Conservation (phyloP, 2,113 vertebrate species). For the Pteronura brasiliensis region DNA sequence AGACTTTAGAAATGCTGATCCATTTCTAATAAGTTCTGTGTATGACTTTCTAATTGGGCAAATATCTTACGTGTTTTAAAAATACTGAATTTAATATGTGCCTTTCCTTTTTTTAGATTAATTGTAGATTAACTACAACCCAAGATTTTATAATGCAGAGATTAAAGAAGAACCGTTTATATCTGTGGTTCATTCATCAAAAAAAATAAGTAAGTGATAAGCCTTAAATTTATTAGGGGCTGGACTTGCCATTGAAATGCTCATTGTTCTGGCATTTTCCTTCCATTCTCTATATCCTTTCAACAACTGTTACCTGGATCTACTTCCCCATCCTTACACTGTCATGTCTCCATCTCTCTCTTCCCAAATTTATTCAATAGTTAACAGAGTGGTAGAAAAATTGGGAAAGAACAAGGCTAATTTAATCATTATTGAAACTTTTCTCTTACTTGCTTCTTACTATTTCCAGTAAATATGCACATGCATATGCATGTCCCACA, state of each 20-base stretch:
- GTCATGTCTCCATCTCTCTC: background rate
- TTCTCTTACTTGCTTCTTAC: background rate
- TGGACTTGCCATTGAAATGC: background rate
- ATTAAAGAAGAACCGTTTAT: background rate
- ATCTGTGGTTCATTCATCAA: background rate
- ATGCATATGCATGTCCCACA: background rate
- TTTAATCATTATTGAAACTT: background rate
- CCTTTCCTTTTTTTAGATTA: constrained; percentile 30
- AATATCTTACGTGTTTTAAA: background rate
- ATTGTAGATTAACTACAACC: background rate
- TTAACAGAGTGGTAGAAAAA: background rate
- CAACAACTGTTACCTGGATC: background rate
- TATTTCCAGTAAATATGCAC: background rate
- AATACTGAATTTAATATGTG: background rate
- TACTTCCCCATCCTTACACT: background rate
- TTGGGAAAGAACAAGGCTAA: background rate
- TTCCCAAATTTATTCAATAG: background rate
- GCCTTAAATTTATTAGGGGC: background rate
- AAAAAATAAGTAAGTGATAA: constrained; percentile 24
- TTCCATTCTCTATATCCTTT: background rate
- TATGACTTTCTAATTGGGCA: background rate
- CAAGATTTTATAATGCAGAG: background rate
- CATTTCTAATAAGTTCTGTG: background rate
- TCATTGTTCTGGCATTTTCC: background rate
- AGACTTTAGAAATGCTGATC: background rate